Evolutionary conservation across 2,888 invertebrate species (phyloP).

Genomic region (Trilocha varians): DNA sequence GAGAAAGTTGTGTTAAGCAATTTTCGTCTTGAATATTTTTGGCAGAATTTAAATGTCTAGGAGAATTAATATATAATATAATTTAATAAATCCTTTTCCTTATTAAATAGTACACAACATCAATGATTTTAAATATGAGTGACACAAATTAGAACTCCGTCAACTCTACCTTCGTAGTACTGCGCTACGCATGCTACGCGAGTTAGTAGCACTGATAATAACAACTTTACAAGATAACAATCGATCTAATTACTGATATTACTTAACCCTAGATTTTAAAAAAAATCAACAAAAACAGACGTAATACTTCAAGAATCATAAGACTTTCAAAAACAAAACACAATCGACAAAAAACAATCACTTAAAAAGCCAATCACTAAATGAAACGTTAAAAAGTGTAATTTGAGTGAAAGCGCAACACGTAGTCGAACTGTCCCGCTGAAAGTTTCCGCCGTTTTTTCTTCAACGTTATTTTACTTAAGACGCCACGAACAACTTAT

Average conservation of each 20-base stretch:
- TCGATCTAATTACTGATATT: background rate
- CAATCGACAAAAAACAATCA: too few species aligned
- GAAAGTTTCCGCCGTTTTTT: slow-evolving; percentile 59
- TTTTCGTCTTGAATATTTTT: too few species aligned
- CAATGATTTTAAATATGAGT: too few species aligned
- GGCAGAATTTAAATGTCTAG: too few species aligned
- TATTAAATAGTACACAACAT: too few species aligned
- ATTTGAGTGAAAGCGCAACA: slow-evolving; percentile 43
- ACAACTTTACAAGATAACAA: slow-evolving; percentile 9
- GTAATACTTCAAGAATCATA: background rate
- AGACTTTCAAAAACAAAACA: too few species aligned
- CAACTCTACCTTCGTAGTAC: slow-evolving; percentile 20
- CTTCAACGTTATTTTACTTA: slow-evolving; percentile 69
- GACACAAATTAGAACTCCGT: background rate
- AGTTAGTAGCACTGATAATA: slow-evolving; percentile 24
- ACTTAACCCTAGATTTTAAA: background rate
- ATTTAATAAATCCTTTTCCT: too few species aligned
- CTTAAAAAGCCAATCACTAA: slow-evolving; percentile 1
- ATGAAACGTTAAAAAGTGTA: slow-evolving; percentile 4
- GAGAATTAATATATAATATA: too few species aligned
- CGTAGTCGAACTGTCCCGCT: slow-evolving; percentile 60
- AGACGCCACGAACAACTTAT: slow-evolving; percentile 67
- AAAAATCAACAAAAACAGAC: background rate
- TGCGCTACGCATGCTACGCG: slow-evolving; percentile 34
- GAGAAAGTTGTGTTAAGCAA: too few species aligned